Conservation (phyloP, 2,888 invertebrate species). For the Andrena minutula region DNA sequence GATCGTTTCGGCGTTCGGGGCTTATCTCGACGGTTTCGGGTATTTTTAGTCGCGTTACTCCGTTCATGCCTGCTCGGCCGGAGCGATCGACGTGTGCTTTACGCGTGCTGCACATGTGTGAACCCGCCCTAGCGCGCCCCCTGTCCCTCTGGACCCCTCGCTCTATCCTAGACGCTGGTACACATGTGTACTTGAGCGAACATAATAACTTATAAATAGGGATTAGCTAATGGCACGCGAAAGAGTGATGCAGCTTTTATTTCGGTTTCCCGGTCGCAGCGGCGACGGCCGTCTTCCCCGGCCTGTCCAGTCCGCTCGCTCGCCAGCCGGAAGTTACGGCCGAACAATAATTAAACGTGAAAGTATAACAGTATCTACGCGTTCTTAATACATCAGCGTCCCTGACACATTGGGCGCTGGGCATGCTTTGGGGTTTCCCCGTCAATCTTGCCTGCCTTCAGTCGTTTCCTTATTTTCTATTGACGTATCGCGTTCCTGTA, state of each 20-base stretch:
- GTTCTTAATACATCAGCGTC: background rate
- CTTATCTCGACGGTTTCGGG: constrained; percentile 76
- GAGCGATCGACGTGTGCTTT: constrained; percentile 49
- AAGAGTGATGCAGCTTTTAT: constrained; percentile 71
- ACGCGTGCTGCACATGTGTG: constrained; percentile 70
- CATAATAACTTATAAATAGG: constrained; percentile 76
- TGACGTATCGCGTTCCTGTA: too few species aligned
- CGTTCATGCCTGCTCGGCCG: constrained; percentile 53
- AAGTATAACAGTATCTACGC: background rate
- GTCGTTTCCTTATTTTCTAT: too few species aligned
- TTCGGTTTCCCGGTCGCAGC: constrained; percentile 66
- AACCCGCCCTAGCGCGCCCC: constrained; percentile 18
- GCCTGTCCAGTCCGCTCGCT: background rate
- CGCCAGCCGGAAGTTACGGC: background rate
- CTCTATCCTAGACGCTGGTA: constrained; percentile 31
- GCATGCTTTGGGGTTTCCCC: background rate
- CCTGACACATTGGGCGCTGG: background rate
- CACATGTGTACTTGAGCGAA: constrained; percentile 53
- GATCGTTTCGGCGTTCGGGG: constrained; percentile 48
- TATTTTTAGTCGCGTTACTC: constrained; percentile 76
- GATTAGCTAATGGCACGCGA: constrained; percentile 73
- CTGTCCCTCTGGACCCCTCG: constrained; percentile 1
- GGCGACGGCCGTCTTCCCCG: constrained; percentile 26
- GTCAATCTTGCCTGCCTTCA: too few species aligned
- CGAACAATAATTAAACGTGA: constrained; percentile 24